phyloP scores from a whole-genome alignment of 23 tunicate genomes.

The Diplosoma virens region DNA sequence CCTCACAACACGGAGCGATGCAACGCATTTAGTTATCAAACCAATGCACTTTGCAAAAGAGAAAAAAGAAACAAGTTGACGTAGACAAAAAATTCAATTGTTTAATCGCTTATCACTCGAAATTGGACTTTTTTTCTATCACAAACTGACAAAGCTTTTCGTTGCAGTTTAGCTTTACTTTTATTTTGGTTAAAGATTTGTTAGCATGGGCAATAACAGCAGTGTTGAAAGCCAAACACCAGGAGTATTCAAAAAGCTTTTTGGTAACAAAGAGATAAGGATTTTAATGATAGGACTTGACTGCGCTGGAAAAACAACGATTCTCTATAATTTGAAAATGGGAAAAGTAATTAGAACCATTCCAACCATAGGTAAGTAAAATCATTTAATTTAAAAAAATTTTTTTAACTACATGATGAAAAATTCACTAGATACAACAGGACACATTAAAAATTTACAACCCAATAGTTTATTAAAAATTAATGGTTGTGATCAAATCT shows the following conservation, averaged over 20 bases:
- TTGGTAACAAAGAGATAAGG: conserved; percentile 81
- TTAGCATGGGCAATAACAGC: conserved; percentile 63
- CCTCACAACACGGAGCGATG: too few species aligned
- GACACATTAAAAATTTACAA: too few species aligned
- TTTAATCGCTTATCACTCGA: neutral
- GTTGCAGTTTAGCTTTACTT: neutral
- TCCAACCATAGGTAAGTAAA: conserved; percentile 94
- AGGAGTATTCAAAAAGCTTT: conserved; percentile 59
- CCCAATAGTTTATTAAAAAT: too few species aligned
- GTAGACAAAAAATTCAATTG: neutral
- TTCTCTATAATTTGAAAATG: conserved; percentile 89
- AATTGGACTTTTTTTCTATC: too few species aligned
- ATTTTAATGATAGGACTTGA: conserved; percentile 93
- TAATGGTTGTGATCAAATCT: too few species aligned
- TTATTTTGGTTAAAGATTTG: neutral
- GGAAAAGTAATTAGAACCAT: conserved; percentile 91
- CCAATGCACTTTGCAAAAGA: too few species aligned
- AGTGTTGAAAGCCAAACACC: conserved; percentile 34
- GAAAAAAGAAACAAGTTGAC: neutral
- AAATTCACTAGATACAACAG: too few species aligned
- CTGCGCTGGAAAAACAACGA: conserved; percentile 91
- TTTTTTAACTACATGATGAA: too few species aligned
- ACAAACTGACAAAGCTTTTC: too few species aligned
- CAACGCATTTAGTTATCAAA: too few species aligned
- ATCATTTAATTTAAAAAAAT: too few species aligned